Evolutionary conservation across 2,797 vertebrate species (phyloP), one percentile per base, ranked within the genome.

Genomic region (Danio jaintianensis): DNA sequence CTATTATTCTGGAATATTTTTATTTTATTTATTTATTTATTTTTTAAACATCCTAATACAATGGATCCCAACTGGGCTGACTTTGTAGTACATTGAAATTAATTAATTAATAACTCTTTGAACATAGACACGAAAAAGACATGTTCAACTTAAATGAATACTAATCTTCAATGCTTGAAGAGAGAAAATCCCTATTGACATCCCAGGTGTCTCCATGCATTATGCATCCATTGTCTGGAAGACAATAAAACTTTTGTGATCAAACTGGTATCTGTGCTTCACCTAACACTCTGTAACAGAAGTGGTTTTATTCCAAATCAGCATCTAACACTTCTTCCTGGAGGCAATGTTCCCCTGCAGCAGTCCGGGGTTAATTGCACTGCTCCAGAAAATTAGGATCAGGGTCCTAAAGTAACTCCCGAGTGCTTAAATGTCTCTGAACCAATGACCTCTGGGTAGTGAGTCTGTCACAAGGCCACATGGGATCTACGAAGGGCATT

Each of bases 281-380:
- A 58, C 20, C 18, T 15, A 58, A 59, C 6, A 22, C n/a, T 6
- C 7, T 22, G 40, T 58, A 20, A 58, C 40, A 45, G 38, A 47
- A 59, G 20, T 45, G 12, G 18, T 29, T 73, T 73, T 36, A 59
- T 29, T 45, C 70, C 8, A 29, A 75, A 62, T 15, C 58, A 50
- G 5, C 42, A 20, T 67, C 11, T 66, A 45, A 66, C 45, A 66
- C 4, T 6, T 59, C 74, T 62, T 62, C 58, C 40, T 38, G 36
- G 16, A n/a, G 15, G 55, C 43, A 13, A 45, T 11, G 20, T 52
- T 50, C 11, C 72, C 58, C 56, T 61, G 16, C 43, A 62, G 58
- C 47, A 50, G 15, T 75, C 43, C 62, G 45, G 55, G 72, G 72
- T 75, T 75, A 75, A 75, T 75, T 62, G 58, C 43, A 29, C 56